These are phyloP conservation scores for Candidula unifasciata DNA, from an alignment of 2,888 invertebrate genomes.

Conservation along the genomic window DNA sequence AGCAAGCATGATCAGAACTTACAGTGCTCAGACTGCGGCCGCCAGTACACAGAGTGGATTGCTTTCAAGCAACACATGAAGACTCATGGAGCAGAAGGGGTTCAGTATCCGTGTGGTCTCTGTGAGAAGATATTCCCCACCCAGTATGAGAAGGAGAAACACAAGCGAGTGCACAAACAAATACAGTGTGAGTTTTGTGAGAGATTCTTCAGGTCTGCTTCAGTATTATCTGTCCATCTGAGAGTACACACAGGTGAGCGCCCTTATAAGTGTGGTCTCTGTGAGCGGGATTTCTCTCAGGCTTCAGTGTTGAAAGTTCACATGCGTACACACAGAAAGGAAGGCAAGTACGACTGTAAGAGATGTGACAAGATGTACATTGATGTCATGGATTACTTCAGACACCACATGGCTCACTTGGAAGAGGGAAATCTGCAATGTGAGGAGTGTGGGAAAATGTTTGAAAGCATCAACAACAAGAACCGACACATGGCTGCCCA, in stretches of 20 bases:
- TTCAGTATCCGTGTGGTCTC: conserved; percentile 55
- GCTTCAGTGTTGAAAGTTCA: conserved; percentile 55
- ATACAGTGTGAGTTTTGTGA: conserved; percentile 55
- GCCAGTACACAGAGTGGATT: conserved; percentile 54
- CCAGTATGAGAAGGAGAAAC: conserved; percentile 56
- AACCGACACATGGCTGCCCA: conserved; percentile 53
- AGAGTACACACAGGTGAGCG: conserved; percentile 58
- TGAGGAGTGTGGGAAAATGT: conserved; percentile 56
- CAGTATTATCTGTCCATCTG: conserved; percentile 56
- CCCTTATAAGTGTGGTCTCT: conserved; percentile 56
- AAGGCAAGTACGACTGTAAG: conserved; percentile 55
- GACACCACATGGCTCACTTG: conserved; percentile 50
- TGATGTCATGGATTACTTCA: conserved; percentile 52
- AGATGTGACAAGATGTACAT: conserved; percentile 53
- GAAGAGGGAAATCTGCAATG: conserved; percentile 53
- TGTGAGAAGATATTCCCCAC: conserved; percentile 54
- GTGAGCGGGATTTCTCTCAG: conserved; percentile 56
- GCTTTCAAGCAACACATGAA: conserved; percentile 58
- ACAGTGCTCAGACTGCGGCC: conserved; percentile 50
- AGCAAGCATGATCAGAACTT: conserved; percentile 50
- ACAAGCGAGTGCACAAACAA: conserved; percentile 55
- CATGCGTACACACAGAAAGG: conserved; percentile 55
- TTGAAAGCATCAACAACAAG: conserved; percentile 51
- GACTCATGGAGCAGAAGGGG: conserved; percentile 56
- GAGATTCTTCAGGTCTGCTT: conserved; percentile 55